Evolutionary conservation across 2,113 vertebrate genomes (phyloP).

Genomic region (Asarcornis scutulata): DNA sequence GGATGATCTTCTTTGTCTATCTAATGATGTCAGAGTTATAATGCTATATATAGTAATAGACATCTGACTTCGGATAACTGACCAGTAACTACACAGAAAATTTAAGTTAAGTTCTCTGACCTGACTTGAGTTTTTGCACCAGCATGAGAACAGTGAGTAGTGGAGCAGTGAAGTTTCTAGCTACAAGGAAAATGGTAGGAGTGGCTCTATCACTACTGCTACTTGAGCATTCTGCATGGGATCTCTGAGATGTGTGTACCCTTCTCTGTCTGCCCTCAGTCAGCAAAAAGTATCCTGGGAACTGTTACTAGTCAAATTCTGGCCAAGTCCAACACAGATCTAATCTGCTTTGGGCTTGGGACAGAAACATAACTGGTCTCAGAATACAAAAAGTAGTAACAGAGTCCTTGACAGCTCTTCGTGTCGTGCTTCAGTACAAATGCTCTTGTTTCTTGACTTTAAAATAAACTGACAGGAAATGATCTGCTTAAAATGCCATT

Average conservation of each 20-base stretch:
- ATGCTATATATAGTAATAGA: not conserved
- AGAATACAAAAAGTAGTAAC: not conserved
- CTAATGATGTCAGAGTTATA: not conserved
- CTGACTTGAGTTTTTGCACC: not conserved
- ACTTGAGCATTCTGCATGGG: rapidly evolving
- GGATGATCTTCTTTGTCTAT: not conserved
- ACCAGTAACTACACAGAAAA: not conserved
- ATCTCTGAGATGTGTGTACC: not conserved
- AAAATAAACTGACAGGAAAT: not conserved
- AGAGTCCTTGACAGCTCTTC: not conserved
- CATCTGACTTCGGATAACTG: not conserved
- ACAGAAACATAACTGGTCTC: not conserved
- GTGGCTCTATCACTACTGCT: not conserved
- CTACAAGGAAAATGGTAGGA: not conserved
- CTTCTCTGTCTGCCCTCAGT: not conserved
- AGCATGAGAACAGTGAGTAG: not conserved
- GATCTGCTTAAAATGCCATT: not conserved
- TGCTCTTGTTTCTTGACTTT: not conserved
- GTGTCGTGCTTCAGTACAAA: not conserved
- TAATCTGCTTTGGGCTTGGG: not conserved
- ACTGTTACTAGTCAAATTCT: not conserved
- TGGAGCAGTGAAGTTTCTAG: not conserved
- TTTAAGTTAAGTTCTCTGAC: not conserved
- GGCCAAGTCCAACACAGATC: not conserved
- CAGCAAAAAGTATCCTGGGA: not conserved